phyloP scores from a whole-genome alignment of 2,888 invertebrate genomes.

The Hydrotaea diabolus region DNA sequence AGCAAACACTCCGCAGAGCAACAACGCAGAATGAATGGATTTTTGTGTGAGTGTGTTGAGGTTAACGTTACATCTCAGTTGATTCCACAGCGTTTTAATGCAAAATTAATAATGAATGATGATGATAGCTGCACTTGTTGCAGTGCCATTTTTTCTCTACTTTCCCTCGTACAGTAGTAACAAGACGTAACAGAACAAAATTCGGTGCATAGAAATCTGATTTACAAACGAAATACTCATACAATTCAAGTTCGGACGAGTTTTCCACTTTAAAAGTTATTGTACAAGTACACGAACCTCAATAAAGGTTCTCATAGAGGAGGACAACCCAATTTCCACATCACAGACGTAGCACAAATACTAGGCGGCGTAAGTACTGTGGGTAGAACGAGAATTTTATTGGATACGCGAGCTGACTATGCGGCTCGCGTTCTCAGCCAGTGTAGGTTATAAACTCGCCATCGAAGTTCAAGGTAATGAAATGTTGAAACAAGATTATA shows the following conservation, averaged over 20 bases:
- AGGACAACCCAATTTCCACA: slow-evolving; percentile 41
- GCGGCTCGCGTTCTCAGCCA: not conserved
- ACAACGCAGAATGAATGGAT: no score
- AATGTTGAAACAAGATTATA: slow-evolving; percentile 13
- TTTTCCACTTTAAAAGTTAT: not conserved
- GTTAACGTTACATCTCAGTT: not conserved
- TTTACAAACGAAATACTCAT: not conserved
- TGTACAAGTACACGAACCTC: not conserved
- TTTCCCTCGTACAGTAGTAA: no score
- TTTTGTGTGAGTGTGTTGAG: no score
- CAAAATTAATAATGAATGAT: no score
- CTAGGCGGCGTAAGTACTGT: not conserved
- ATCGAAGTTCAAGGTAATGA: slow-evolving; percentile 59
- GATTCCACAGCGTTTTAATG: not conserved
- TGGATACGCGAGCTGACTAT: slow-evolving; percentile 3
- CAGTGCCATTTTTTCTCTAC: slow-evolving; percentile 2
- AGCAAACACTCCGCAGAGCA: not conserved
- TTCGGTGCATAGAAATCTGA: no score
- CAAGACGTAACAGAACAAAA: no score
- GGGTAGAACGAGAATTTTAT: slow-evolving; percentile 46
- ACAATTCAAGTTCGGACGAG: slow-evolving; percentile 51
- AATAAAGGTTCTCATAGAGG: slow-evolving; percentile 22
- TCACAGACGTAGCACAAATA: not conserved
- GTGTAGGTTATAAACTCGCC: slow-evolving; percentile 42
- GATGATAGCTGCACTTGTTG: slow-evolving; percentile 30